Evolutionary conservation across 1,140 invertebrate genomes (phyloP).

Genomic region (Drosophila willistoni): DNA sequence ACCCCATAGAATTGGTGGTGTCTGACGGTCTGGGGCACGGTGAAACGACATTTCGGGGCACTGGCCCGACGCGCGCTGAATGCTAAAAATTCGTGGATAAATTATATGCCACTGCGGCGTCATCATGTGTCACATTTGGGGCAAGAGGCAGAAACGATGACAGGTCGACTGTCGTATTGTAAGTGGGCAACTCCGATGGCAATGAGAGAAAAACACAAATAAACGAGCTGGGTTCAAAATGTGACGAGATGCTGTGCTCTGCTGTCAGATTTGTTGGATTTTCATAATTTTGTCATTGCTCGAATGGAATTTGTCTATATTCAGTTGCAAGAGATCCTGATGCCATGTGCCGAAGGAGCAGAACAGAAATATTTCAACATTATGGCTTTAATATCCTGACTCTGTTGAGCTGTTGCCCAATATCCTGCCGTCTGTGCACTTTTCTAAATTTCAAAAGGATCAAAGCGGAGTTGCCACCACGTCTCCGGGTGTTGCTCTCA

Average conservation of each 20-base stretch:
- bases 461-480: conserved; percentile 24
- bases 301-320: conserved; percentile 49
- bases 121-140: conserved; percentile 54
- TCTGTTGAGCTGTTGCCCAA: conserved; percentile 45
- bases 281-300: conserved; percentile 46
- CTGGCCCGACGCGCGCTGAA: conserved; percentile 56
- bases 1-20: not conserved
- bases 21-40: not conserved
- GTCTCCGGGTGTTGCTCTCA: conserved; percentile 24
- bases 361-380: conserved; percentile 49
- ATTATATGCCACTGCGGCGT: conserved; percentile 49
- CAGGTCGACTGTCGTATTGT: conserved; percentile 8
- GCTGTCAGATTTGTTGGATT: conserved; percentile 47
- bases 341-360: not conserved
- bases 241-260: conserved; percentile 16
- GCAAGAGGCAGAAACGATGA: conserved; percentile 3
- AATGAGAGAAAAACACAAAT: conserved; percentile 43
- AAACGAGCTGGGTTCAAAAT: conserved; percentile 39
- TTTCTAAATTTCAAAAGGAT: conserved; percentile 53
- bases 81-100: conserved; percentile 63
- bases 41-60: conserved; percentile 43
- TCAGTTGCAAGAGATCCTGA: conserved; percentile 17
- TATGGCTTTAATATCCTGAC: conserved; percentile 63
- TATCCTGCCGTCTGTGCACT: conserved; percentile 52
- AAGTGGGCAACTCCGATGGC: conserved; percentile 2